Evolutionary conservation across 53 echinoderm and acorn worm genomes (phyloP).

Genomic region (Crossaster papposus): DNA sequence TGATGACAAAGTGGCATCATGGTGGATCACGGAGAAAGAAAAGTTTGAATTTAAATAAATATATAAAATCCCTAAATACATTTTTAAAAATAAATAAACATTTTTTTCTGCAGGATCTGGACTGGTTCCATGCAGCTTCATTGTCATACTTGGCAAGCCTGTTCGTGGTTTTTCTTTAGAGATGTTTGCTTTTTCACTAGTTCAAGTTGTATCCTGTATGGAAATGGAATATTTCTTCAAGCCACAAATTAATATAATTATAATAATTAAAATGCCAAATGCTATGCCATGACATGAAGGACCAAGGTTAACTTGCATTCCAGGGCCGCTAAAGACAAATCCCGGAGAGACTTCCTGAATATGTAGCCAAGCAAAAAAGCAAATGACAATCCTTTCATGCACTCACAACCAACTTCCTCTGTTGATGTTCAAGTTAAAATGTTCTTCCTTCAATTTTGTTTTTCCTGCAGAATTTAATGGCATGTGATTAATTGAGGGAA

Average conservation of each 20-base stretch:
- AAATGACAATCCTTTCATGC: neutral
- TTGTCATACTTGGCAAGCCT: too few species aligned
- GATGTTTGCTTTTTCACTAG: neutral
- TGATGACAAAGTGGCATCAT: too few species aligned
- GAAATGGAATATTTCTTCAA: neutral
- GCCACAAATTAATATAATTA: too few species aligned
- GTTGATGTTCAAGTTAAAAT: neutral
- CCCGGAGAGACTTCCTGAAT: neutral
- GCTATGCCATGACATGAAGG: too few species aligned
- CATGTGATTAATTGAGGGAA: neutral
- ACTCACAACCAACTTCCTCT: neutral
- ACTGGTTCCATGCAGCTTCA: too few species aligned
- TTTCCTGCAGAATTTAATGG: neutral
- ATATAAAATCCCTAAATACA: too few species aligned
- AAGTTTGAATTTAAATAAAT: too few species aligned
- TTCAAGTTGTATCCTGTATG: neutral
- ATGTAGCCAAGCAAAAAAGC: neutral
- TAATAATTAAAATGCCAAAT: neutral
- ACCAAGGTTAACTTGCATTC: neutral
- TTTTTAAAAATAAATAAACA: too few species aligned
- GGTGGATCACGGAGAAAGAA: too few species aligned
- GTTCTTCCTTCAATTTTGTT: neutral
- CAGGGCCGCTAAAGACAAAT: neutral
- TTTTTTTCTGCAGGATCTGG: too few species aligned
- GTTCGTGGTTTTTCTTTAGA: too few species aligned